Base-by-base conservation (phyloP, 2,113 vertebrate species). In the Telmatochromis sp. region DNA sequence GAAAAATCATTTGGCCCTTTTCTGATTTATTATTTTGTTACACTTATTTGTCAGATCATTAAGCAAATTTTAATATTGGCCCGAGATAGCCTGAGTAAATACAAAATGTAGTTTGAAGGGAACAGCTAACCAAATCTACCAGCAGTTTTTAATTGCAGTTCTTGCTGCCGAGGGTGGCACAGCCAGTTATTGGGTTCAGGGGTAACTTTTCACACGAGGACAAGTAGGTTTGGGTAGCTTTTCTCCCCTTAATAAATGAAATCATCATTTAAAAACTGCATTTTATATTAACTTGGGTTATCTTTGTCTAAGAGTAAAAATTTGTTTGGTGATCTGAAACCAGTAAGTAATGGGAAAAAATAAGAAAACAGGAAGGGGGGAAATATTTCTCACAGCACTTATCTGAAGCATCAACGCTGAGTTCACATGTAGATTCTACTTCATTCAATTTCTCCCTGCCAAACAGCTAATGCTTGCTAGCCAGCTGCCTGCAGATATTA, bases 401-500 rank as follows among this genome's bases (percentile, higher is more conserved):
- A 78, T 78, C 45, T 31, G 73, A 50, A 51, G 15, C 23, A 78
- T 78, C 15, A 78, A 51, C 2, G 2, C 73, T 2, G 45, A 51
- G 3, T 13, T 78, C 45, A 50, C 45, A 55, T 57, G 33, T 26
- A 40, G 53, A 31, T 81, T 81, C 35, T 19, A 28, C 80, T 45
- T 81, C 51, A 26, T 65, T 35, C 57, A 15, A 7, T 47, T 26
- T 60, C 26, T 82, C 23, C 23, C 80, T 47, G 55, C 55, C 23
- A 60, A 57, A 19, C 55, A 47, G 40, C 15, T 65, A 65, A 65
- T 51, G 58, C 58, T 82, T 51, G 45, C 42, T 51, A 51, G 57
- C 58, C 45, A 82, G 58, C 58, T 82, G 81, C 58, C 57, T 63
- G 40, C 45, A 51, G 42, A 51, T 82, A 82, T 82, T 47, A 50